Conservation (phyloP, 2,797 vertebrate species). For the Paguma larvata region DNA sequence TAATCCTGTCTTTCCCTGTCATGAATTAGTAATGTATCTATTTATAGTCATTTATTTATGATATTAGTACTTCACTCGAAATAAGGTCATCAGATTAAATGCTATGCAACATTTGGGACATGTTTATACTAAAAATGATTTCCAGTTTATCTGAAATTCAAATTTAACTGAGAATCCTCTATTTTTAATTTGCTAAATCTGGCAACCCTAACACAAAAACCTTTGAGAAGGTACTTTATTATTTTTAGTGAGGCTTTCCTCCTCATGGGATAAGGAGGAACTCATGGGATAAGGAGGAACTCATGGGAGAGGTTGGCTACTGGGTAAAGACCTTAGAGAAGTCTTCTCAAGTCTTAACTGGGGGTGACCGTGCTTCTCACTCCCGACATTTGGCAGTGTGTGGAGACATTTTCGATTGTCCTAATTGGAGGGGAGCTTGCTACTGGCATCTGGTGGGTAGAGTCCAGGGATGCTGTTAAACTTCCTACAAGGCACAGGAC, state of each 20-base stretch:
- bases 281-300: background rate
- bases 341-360: slow-evolving; percentile 40
- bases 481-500: background rate
- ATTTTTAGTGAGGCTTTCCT: background rate
- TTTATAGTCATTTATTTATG: slow-evolving; percentile 33
- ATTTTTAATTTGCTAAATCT: slow-evolving; percentile 43
- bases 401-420: background rate
- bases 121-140: slow-evolving; percentile 6
- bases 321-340: background rate
- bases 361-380: background rate
- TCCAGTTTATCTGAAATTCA: slow-evolving; percentile 50
- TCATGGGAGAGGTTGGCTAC: background rate
- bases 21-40: background rate
- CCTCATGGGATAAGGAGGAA: background rate
- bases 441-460: background rate
- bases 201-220: slow-evolving; percentile 3
- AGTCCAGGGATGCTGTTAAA: background rate
- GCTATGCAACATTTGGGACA: background rate
- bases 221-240: slow-evolving; percentile 30
- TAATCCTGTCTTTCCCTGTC: slow-evolving; percentile 34
- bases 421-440: background rate
- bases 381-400: background rate
- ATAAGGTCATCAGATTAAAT: slow-evolving; percentile 63
- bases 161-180: slow-evolving; percentile 16
- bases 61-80: slow-evolving; percentile 20